Evolutionary conservation across 2,797 vertebrate genomes (phyloP).

Genomic region (Crenichthys baileyi): DNA sequence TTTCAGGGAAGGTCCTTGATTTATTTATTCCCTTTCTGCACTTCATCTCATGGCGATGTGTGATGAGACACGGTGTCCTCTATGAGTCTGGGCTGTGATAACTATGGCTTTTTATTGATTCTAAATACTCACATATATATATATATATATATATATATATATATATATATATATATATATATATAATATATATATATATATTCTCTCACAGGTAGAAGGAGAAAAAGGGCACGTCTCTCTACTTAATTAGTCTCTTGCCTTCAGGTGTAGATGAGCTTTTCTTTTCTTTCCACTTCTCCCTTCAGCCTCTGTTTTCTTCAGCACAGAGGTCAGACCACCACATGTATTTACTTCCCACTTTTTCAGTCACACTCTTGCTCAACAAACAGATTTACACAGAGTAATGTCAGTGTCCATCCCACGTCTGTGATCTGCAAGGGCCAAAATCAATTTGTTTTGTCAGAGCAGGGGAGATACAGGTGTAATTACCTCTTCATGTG

Average conservation of each 20-base stretch:
- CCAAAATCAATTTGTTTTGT: constrained; percentile 42
- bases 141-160: too few species aligned
- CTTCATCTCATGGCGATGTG: constrained; percentile 4
- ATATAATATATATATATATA: too few species aligned
- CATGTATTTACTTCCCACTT: constrained; percentile 4
- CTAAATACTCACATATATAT: constrained; percentile 3
- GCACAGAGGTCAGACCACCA: constrained; percentile 32
- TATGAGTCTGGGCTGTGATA: constrained; percentile 41
- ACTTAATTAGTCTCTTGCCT: constrained; percentile 63
- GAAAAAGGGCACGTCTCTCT: constrained; percentile 57
- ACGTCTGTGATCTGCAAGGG: constrained; percentile 27
- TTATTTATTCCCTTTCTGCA: not conserved
- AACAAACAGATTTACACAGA: not conserved
- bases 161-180: too few species aligned
- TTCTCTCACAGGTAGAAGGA: constrained; percentile 32
- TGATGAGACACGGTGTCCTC: constrained; percentile 39
- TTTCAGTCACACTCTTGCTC: not conserved
- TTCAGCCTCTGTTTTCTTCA: not conserved
- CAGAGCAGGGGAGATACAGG: not conserved
- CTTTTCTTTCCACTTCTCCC: constrained; percentile 15
- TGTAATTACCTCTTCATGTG: constrained; percentile 43
- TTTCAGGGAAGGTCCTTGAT: not conserved
- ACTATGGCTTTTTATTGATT: constrained; percentile 39
- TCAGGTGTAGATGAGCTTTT: constrained; percentile 40
- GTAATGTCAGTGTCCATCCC: not conserved